Base-by-base conservation (phyloP, 2,888 invertebrate genomes). In the Oasisia sp. region DNA sequence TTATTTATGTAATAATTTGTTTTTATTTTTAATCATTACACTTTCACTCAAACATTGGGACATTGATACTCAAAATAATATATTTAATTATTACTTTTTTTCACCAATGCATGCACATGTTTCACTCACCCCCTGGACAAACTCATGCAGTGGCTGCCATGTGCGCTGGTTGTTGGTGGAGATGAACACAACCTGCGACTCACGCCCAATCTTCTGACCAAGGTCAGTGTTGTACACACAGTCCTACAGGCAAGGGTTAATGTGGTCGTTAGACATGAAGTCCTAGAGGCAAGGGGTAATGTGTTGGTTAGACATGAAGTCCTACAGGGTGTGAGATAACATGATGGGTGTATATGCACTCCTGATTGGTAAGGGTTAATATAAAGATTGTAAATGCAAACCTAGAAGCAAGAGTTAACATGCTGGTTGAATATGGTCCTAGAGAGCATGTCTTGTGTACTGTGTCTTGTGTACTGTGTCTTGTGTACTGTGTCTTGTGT, bases 151-250 rank as follows among this genome's bases (percentile, higher is more conserved):
- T 44, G 95, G 94, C 14, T 93, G 93, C 95, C 95, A 96, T 0
- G 94, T 94, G 32, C 93, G 92, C 27, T 95, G 94, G 92, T 95
- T 95, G 93, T 95, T 94, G 44, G 94, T 94, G 1, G 95, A 96
- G 11, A 96, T 95, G 93, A 96, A 96, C 0, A 96, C 95, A 1
- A 95, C 94, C 4, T 95, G 95, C 12, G 94, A 93, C 19, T 94
- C 94, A 91, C 95, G 95, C 27, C 95, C 95, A 74, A 96, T 95
- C 92, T 95, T 95, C 94, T 96, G 95, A 3, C 96, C 96, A 32
- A 96, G 93, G 89, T 96, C 96, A 8, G 96, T 96, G 94, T 95
- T 95, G 93, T 95, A 96, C 32, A 96, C 96, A 94, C 95, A 95
- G 93, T 95, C 95, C 96, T 96, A 94, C 56, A 94, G 93, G 14